A percentile compares a stretch with the other conserved stretches of the same genome.
phyloP scores from a whole-genome alignment of 1,140 invertebrate genomes.

The Oryctes rhinoceros region DNA sequence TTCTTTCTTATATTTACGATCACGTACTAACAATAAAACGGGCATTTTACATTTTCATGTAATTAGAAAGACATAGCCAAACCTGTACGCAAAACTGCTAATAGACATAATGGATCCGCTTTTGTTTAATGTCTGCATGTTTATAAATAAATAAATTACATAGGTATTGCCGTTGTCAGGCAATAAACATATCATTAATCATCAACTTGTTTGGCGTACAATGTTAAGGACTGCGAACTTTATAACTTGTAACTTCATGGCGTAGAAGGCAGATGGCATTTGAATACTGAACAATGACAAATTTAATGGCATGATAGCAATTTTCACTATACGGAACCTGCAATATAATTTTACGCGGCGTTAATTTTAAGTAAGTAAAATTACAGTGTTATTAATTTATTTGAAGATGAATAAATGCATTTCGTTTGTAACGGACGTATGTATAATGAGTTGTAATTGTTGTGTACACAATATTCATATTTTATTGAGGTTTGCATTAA shows the following conservation, averaged over 20 bases:
- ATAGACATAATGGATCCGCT: background rate
- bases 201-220: conserved; percentile 18
- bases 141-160: background rate
- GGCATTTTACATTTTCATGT: background rate
- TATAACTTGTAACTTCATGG: conserved; percentile 10
- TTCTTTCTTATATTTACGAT: too few species aligned
- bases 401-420: too few species aligned
- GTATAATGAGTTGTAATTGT: too few species aligned
- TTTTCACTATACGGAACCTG: background rate
- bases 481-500: too few species aligned
- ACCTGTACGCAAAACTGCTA: background rate
- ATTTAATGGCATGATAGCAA: background rate
- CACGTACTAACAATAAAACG: background rate
- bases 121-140: conserved; percentile 20
- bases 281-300: background rate
- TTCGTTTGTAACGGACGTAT: too few species aligned
- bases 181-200: conserved; percentile 34
- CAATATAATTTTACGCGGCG: background rate
- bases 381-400: too few species aligned
- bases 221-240: background rate
- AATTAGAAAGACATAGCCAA: conserved; percentile 17
- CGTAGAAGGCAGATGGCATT: background rate
- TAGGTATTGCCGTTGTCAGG: conserved; percentile 2
- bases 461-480: too few species aligned
- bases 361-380: too few species aligned